These are phyloP conservation scores for Tetramorium simillimum DNA, from an alignment of 1,140 invertebrate genomes.

Conservation along the genomic window DNA sequence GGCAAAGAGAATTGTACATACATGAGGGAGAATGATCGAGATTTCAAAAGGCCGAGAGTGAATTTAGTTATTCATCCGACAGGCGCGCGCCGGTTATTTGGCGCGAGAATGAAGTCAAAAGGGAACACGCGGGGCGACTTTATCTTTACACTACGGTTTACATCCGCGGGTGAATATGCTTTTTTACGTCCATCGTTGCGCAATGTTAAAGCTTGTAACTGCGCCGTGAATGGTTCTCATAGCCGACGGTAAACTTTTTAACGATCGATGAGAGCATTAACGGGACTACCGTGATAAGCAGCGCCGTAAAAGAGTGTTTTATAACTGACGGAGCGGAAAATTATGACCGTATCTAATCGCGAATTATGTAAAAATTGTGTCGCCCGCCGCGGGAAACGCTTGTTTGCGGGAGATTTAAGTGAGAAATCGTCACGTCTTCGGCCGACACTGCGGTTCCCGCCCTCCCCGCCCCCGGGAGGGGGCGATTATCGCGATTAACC, in stretches of 20 bases:
- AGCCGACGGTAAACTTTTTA: conserved; percentile 32
- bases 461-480: too few relatives aligned
- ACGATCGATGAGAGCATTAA: conserved; percentile 21
- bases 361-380: conserved; percentile 16
- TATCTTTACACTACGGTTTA: conserved; percentile 28
- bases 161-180: background rate
- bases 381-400: background rate
- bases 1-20: too few relatives aligned
- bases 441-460: background rate
- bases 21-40: background rate
- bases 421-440: background rate
- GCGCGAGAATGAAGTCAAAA: background rate
- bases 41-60: background rate
- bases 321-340: background rate
- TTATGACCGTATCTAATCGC: conserved; percentile 2
- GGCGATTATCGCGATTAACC: background rate
- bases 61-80: background rate
- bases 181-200: conserved; percentile 15
- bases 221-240: background rate
- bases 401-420: background rate
- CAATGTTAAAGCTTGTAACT: conserved; percentile 20
- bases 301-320: background rate
- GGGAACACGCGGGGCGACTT: background rate
- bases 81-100: background rate
- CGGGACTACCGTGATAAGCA: background rate